Conservation (phyloP, 2,797 vertebrate genomes). For the Chaenodraco wilsoni region DNA sequence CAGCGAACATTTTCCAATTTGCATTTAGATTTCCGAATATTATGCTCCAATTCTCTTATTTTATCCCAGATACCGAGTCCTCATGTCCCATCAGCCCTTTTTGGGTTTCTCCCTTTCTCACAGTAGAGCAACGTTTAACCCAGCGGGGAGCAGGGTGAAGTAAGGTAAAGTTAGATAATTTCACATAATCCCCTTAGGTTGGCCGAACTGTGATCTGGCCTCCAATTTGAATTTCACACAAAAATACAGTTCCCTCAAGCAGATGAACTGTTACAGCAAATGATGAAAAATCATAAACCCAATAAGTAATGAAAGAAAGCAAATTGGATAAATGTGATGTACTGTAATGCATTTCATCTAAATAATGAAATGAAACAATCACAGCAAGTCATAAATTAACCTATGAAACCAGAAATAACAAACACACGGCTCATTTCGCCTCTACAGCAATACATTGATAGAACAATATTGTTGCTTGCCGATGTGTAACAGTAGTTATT, state of each 20-base stretch:
- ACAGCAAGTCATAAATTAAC: background rate
- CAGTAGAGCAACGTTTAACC: conserved; percentile 30
- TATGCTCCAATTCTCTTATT: conserved; percentile 24
- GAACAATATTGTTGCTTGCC: conserved; percentile 10
- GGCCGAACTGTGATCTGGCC: conserved; percentile 7
- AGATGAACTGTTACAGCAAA: background rate
- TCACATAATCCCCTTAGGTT: conserved; percentile 9
- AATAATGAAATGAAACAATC: conserved; percentile 1
- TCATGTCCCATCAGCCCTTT: conserved; percentile 45
- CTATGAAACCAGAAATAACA: conserved; percentile 2
- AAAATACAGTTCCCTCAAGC: background rate
- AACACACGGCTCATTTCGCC: conserved; percentile 1
- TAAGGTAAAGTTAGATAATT: conserved; percentile 21
- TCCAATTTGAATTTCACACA: background rate
- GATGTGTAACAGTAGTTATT: conserved; percentile 27
- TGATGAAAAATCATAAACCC: background rate
- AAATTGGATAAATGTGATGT: background rate
- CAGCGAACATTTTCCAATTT: conserved; percentile 64
- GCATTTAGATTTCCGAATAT: conserved; percentile 68
- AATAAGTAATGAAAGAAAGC: background rate
- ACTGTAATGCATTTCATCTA: background rate
- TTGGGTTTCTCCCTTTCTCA: conserved; percentile 18
- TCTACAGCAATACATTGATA: conserved; percentile 4
- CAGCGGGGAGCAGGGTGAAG: conserved; percentile 27
- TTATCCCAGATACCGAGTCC: conserved; percentile 15